Evolutionary conservation across 2,113 vertebrate species (phyloP).

Genomic region (Engystomops pustulosus): DNA sequence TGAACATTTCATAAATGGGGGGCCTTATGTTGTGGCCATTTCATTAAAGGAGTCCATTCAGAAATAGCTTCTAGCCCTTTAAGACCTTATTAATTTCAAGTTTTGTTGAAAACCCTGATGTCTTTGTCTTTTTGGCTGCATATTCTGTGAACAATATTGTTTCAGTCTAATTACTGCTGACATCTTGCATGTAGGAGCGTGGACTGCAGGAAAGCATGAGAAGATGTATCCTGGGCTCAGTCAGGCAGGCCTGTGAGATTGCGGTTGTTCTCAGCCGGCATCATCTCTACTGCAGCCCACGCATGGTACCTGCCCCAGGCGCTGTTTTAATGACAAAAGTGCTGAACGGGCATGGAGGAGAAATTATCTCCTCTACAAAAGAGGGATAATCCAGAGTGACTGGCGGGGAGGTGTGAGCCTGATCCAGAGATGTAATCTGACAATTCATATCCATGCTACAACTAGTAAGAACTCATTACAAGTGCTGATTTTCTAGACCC

Average conservation of each 20-base stretch:
- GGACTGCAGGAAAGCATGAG: constrained; percentile 5
- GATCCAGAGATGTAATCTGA: constrained; percentile 58
- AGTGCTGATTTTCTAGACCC: background rate
- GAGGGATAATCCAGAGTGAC: constrained; percentile 57
- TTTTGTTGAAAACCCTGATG: background rate
- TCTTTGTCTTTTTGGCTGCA: constrained; percentile 3
- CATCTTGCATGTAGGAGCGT: constrained; percentile 29
- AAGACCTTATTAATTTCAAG: background rate
- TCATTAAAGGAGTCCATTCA: too few species aligned
- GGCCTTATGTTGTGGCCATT: too few species aligned
- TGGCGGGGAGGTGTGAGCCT: constrained; percentile 54
- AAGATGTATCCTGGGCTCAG: constrained; percentile 48
- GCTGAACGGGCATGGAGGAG: constrained; percentile 58
- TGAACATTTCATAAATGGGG: too few species aligned
- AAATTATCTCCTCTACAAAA: constrained; percentile 57
- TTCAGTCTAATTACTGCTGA: constrained; percentile 31
- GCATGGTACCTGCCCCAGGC: constrained; percentile 54
- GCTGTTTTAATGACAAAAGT: constrained; percentile 59
- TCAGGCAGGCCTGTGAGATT: constrained; percentile 51
- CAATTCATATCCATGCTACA: constrained; percentile 51
- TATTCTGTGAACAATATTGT: background rate
- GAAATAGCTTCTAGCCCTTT: background rate
- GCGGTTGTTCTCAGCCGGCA: constrained; percentile 46
- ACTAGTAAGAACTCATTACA: constrained; percentile 50
- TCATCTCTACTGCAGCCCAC: constrained; percentile 49